Percentiles rank a stretch among this genome's conserved stretches.
These are phyloP conservation scores for Chitala chitala DNA, from an alignment of 2,113 vertebrate species.

Conservation along the genomic window DNA sequence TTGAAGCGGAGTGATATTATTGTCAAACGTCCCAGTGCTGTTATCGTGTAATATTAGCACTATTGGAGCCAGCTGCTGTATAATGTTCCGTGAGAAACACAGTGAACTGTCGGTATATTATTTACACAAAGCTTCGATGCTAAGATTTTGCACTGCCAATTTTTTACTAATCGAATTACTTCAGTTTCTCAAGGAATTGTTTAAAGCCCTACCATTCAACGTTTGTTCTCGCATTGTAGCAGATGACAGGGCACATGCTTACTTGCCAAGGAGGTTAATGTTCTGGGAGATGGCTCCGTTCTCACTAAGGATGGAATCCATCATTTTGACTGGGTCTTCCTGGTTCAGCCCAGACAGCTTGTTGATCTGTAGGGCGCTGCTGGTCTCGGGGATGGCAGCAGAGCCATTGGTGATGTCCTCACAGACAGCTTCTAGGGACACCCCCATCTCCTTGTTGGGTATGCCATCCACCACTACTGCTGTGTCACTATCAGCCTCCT, in stretches of 20 bases:
- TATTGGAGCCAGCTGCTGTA: no score
- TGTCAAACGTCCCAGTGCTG: no score
- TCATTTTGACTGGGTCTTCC: conserved; percentile 89
- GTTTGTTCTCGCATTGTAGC: neutral
- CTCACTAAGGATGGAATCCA: conserved; percentile 94
- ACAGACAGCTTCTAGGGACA: neutral
- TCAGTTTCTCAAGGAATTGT: no score
- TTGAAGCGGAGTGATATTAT: no score
- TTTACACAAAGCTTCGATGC: no score
- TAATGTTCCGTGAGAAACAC: no score
- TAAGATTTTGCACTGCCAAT: no score
- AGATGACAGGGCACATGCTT: conserved; percentile 47
- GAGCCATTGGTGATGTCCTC: conserved; percentile 24
- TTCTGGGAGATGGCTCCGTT: conserved; percentile 83
- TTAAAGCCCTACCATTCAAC: no score
- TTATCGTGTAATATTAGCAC: no score
- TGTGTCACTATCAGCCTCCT: conserved; percentile 63
- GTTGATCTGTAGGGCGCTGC: conserved; percentile 74
- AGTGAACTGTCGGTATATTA: no score
- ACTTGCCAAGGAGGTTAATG: conserved; percentile 94
- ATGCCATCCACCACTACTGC: conserved; percentile 43
- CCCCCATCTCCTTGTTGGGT: conserved; percentile 29
- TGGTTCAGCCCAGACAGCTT: conserved; percentile 64
- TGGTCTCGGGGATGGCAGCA: conserved; percentile 53
- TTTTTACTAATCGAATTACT: no score